Evolutionary conservation across 1,140 invertebrate species (phyloP), one percentile per base, ranked within the genome.

Genomic region (Drosophila paulistorum): DNA sequence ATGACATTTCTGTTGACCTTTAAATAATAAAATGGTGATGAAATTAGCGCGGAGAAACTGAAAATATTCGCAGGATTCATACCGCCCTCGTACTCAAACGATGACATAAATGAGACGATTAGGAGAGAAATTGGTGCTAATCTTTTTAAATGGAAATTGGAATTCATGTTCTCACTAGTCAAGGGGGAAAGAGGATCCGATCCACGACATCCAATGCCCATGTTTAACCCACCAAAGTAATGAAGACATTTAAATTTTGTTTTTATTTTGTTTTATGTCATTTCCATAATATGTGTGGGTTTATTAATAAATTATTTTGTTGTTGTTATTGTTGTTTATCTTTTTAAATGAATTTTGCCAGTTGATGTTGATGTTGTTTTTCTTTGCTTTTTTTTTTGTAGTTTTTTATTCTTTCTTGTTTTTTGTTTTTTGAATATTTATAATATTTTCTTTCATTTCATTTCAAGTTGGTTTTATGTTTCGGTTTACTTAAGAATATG

Each of bases 221-320:
- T 57, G 7, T 57, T 55, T n/a, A 26, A 6, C 33, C 11, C 7
- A 13, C 6, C 30, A 4, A n/a, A 63, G 37, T 62, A 35, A 63
- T 61, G 26, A 63, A 62, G 11, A 51, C 65, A 61, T 11, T 68
- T 58, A 30, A 30, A 0, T 68, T 20, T 7, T 23, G 17, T n/a
- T 41, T 23, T 23, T 10, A 23, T 62, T 62, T 64, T 64, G 59
- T 70, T 74, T 80, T 80, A 84, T 84, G 77, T 84, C 81, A 84
- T 84, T 87, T 87, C 17, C 80, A 80, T 87, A 87, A 87, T 87
- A 87, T 87, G 83, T 87, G 83, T 51, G 45, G 45, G 79, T 87
- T 86, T 87, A 87, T 87, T 89, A 89, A 87, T 87, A 87, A 87
- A 87, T 89, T 87, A 87, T 83, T 87, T 80, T 62, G 30, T 30